Evolutionary conservation across 2,797 vertebrate species (phyloP), one percentile per base, ranked within the genome.

Genomic region (Pipistrellus pygmaeus): DNA sequence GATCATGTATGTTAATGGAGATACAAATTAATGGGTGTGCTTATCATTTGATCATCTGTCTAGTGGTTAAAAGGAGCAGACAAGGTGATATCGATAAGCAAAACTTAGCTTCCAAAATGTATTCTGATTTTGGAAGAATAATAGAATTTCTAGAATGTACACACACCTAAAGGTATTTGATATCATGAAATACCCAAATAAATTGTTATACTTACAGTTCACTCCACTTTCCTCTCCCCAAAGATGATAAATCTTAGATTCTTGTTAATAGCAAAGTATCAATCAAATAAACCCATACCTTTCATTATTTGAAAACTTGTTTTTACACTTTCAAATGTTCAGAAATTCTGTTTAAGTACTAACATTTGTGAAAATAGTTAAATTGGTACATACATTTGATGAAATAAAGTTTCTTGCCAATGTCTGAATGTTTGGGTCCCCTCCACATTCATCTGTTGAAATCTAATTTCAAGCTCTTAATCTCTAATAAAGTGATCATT

Each of bases 301-400:
- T 87, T 78, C 8, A 64, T 48, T 83, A 60, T 66, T 90, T 84
- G 38, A 9, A 75, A 80, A 44, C 6, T 27, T 38, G 1, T 62
- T 92, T 81, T 90, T 46, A 95, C 8, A 17, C 6, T 72, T 87
- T 53, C 17, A 60, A 73, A 66, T 78, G 7, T 86, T 87, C 8
- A 57, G 9, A 5, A 77, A 81, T 55, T 78, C 3, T 92, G 18
- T 66, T 73, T 87, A 44, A 73, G 18, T 62, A 4, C 6, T 38
- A 73, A 8, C n/a, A 20, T 51, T 68, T 35, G 8, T 84, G 57
- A 66, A 68, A 73, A 62, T 6, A 80, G 25, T 73, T 87, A 14
- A 84, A 78, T 11, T 73, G 21, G 72, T 20, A 60, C 9, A 48
- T 64, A 78, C 35, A 71, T 51, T 38, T 23, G 13, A 77, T 60